Conservation (phyloP, 2,797 vertebrate genomes). For the Vireo griseus region DNA sequence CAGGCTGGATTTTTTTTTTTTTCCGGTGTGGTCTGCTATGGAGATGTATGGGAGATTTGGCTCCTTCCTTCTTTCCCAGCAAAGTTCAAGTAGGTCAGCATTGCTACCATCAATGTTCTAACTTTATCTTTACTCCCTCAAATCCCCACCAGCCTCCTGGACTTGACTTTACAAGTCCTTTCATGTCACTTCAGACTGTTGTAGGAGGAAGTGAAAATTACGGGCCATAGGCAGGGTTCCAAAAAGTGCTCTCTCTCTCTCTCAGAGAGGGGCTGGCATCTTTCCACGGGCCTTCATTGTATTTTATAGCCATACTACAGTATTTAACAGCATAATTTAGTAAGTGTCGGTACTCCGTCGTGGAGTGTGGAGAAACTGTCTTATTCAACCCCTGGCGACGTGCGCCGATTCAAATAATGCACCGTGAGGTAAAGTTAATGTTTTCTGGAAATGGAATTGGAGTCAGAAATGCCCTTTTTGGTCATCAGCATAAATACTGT, state of each 20-base stretch:
- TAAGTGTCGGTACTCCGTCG: constrained; percentile 28
- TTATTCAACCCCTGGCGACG: constrained; percentile 51
- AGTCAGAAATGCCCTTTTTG: constrained; percentile 22
- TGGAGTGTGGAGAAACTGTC: constrained; percentile 24
- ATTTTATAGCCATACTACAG: constrained; percentile 65
- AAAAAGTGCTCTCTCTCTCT: constrained; percentile 30
- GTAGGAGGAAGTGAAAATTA: constrained; percentile 62
- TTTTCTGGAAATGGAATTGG: constrained; percentile 41
- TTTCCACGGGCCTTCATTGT: constrained; percentile 60
- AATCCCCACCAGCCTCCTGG: constrained; percentile 9
- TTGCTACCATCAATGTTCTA: neutral
- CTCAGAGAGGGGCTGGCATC: constrained; percentile 55
- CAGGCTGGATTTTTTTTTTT: neutral
- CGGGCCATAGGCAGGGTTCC: constrained; percentile 56
- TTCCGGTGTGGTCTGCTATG: neutral
- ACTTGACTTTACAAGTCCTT: constrained; percentile 59
- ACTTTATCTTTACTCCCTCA: constrained; percentile 16
- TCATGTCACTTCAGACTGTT: constrained; percentile 33
- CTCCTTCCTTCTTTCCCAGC: neutral
- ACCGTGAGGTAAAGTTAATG: neutral
- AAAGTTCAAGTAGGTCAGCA: constrained; percentile 8
- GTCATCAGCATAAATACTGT: constrained; percentile 14
- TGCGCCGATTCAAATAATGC: neutral
- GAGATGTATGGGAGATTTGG: neutral
- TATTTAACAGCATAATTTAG: constrained; percentile 72